A percentile compares a stretch with the other conserved stretches of the same genome.
Evolutionary conservation across 1,140 invertebrate genomes (phyloP).

Genomic region (Forficula auricularia): DNA sequence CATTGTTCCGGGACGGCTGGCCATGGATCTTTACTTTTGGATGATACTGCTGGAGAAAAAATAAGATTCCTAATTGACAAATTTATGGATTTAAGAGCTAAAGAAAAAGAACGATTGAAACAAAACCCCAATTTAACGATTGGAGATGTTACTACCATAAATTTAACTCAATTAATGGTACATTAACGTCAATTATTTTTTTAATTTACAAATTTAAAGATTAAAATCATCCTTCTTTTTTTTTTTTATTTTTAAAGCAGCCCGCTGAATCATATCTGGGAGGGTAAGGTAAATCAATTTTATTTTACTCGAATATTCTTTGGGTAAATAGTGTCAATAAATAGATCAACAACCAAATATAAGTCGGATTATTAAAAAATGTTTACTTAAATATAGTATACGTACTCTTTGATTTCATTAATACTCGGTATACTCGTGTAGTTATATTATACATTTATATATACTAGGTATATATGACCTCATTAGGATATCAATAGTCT

Average conservation of each 20-base stretch:
- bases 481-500: too few species aligned
- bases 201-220: background rate
- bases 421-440: too few species aligned
- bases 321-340: too few species aligned
- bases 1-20: constrained; percentile 66
- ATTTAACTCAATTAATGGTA: constrained; percentile 66
- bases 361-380: too few species aligned
- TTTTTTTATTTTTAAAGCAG: constrained; percentile 5
- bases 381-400: too few species aligned
- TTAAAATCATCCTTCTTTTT: too few species aligned
- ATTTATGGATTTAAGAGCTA: constrained; percentile 51
- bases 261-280: background rate
- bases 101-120: constrained; percentile 45
- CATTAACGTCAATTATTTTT: constrained; percentile 13
- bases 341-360: too few species aligned
- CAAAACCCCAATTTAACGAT: constrained; percentile 42
- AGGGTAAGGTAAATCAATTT: too few species aligned
- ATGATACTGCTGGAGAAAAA: constrained; percentile 74
- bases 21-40: constrained; percentile 68
- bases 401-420: too few species aligned
- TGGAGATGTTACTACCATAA: constrained; percentile 75
- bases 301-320: too few species aligned
- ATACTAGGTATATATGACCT: too few species aligned
- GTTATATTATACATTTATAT: too few species aligned
- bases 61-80: constrained; percentile 53